Conservation (phyloP, 2,888 invertebrate genomes). For the Drosophila demipolita region DNA sequence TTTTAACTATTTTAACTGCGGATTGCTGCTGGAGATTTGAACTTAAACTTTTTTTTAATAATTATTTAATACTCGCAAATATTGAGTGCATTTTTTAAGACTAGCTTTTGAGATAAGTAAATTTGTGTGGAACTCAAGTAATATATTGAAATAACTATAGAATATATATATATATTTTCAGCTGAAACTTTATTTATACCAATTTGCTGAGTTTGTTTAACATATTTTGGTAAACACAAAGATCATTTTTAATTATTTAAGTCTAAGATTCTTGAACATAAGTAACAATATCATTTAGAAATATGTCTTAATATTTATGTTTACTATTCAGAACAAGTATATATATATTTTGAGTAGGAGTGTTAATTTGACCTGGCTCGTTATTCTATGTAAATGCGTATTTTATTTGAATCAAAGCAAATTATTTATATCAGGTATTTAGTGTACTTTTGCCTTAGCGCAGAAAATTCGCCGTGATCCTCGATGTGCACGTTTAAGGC, state of each 20-base stretch:
- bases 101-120: neutral
- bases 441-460: neutral
- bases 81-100: neutral
- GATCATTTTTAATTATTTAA: neutral
- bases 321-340: conserved; percentile 2
- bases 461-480: conserved; percentile 68
- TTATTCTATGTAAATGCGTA: neutral
- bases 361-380: neutral
- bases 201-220: neutral
- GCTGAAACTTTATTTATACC: neutral
- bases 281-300: no score
- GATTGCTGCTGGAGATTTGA: no score
- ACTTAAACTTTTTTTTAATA: neutral
- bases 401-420: neutral
- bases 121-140: neutral
- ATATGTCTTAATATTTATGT: neutral
- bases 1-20: neutral
- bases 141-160: neutral
- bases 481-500: conserved; percentile 88
- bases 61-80: neutral
- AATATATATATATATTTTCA: neutral
- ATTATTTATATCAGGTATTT: neutral
- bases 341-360: neutral
- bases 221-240: neutral
- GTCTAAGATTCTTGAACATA: neutral